Conservation (phyloP, 2,113 vertebrate species). For the Balaeniceps rex region DNA sequence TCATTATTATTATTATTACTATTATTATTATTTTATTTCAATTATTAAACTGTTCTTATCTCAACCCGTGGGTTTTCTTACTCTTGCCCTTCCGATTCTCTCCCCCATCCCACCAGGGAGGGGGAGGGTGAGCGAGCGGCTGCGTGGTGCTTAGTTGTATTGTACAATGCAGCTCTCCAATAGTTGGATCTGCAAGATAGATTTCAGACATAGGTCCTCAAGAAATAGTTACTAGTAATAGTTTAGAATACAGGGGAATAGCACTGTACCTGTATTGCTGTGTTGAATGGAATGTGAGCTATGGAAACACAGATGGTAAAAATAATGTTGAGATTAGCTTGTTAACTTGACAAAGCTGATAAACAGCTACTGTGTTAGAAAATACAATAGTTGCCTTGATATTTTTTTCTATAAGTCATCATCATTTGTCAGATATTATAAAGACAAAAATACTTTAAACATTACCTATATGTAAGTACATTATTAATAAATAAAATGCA, state of each 20-base stretch:
- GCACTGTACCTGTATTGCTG: rapidly evolving
- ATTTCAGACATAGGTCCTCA: not conserved
- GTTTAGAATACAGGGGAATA: not conserved
- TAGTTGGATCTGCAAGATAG: not conserved
- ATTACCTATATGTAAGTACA: not conserved
- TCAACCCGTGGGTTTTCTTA: too few species aligned
- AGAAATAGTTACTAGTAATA: not conserved
- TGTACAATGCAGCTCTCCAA: not conserved
- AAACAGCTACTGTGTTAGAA: not conserved
- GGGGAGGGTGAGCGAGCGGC: too few species aligned
- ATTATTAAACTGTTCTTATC: too few species aligned
- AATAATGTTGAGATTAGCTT: not conserved
- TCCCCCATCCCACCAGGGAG: too few species aligned
- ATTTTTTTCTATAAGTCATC: not conserved
- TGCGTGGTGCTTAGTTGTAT: too few species aligned
- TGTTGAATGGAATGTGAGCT: not conserved
- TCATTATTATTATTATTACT: too few species aligned
- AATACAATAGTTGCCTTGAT: not conserved
- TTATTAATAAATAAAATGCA: not conserved
- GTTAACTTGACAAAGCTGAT: not conserved
- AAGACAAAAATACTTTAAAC: not conserved
- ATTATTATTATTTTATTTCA: too few species aligned
- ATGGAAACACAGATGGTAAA: not conserved
- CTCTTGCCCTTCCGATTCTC: too few species aligned
- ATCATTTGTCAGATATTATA: not conserved